Conservation (phyloP, 2,797 vertebrate species). For the Zalophus californianus region DNA sequence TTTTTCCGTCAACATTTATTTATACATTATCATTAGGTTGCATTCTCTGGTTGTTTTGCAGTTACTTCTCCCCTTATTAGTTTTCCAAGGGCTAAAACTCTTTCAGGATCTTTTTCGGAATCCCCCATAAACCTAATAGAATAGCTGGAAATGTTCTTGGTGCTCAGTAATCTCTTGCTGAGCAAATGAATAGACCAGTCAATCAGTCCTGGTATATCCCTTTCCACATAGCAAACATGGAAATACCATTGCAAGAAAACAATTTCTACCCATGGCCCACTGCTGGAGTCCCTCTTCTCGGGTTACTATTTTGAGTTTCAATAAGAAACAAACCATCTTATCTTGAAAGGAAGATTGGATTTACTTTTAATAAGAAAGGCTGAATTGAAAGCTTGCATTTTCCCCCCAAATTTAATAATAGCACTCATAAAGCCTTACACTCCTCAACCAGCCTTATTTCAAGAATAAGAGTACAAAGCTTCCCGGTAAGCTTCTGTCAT, state of each 20-base stretch:
- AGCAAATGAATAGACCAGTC: neutral
- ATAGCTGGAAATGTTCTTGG: neutral
- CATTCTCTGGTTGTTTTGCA: neutral
- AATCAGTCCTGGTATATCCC: neutral
- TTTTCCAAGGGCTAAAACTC: constrained; percentile 36
- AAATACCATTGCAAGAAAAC: neutral
- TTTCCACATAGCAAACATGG: neutral
- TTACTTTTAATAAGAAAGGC: constrained; percentile 70
- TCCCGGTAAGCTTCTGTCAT: neutral
- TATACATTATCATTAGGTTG: neutral
- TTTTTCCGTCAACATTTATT: neutral
- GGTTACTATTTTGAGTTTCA: constrained; percentile 60
- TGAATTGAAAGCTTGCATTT: constrained; percentile 68
- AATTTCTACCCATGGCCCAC: neutral
- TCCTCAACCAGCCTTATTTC: constrained; percentile 62
- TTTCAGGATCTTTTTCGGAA: neutral
- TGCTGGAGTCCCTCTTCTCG: neutral
- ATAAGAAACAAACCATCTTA: constrained; percentile 67
- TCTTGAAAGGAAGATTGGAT: constrained; percentile 64
- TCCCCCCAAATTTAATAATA: constrained; percentile 68
- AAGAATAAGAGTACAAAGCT: neutral
- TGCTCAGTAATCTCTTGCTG: constrained; percentile 20
- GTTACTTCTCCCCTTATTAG: neutral
- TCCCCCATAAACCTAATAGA: neutral
- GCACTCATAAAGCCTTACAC: constrained; percentile 58